Percentiles rank a stretch among this genome's conserved stretches.
Evolutionary conservation across 2,888 invertebrate species (phyloP).

Genomic region (Drosophila suboccidentalis): DNA sequence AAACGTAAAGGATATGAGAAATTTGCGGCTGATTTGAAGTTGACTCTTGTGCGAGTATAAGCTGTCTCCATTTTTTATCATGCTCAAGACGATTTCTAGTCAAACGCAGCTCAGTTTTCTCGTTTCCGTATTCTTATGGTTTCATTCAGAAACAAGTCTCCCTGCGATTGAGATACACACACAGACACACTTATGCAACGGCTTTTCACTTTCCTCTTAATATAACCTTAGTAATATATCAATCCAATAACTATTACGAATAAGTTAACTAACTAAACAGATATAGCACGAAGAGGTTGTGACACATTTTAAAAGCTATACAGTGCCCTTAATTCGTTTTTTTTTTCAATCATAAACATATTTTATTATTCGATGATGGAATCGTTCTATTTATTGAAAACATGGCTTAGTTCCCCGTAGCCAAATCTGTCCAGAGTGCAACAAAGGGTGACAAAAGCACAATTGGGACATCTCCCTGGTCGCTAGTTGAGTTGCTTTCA

Average conservation of each 20-base stretch:
- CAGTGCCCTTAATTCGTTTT: background rate
- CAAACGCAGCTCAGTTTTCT: constrained; percentile 13
- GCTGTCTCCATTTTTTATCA: constrained; percentile 23
- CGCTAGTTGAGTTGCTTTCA: background rate
- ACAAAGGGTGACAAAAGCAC: background rate
- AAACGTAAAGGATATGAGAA: constrained; percentile 61
- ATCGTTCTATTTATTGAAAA: background rate
- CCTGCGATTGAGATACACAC: too few relatives aligned
- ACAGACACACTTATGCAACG: background rate
- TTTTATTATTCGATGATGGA: background rate
- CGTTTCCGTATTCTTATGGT: constrained; percentile 26
- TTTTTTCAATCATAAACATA: background rate
- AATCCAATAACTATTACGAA: background rate
- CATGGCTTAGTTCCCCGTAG: background rate
- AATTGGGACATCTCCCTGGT: background rate
- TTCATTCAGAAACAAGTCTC: constrained; percentile 29
- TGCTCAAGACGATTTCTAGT: constrained; percentile 1
- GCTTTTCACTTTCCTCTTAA: background rate
- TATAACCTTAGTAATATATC: background rate
- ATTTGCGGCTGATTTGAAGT: constrained; percentile 61
- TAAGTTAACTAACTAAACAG: too few relatives aligned
- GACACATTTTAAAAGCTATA: background rate
- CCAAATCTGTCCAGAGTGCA: background rate
- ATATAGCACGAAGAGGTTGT: too few relatives aligned
- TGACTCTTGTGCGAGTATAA: constrained; percentile 21